A percentile compares a stretch with the other conserved stretches of the same genome.
phyloP scores from a whole-genome alignment of 1,140 invertebrate genomes.

The Aphaenogaster ashmeadi region DNA sequence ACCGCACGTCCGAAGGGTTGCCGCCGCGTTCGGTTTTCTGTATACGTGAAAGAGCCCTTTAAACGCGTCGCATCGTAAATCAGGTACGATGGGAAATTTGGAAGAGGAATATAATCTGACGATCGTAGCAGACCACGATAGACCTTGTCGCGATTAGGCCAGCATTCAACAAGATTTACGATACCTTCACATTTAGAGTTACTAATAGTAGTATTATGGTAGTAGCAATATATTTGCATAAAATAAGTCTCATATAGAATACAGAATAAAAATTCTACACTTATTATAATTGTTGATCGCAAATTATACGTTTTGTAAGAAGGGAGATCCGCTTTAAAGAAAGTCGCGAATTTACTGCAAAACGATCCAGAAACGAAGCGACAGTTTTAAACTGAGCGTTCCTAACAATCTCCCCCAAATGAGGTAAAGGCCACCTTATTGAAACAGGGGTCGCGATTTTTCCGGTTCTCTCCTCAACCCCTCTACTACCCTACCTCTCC shows the following conservation, averaged over 20 bases:
- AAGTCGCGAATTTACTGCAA: slow-evolving; percentile 83
- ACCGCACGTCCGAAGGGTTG: slow-evolving; percentile 80
- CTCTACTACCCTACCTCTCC: slow-evolving; percentile 56
- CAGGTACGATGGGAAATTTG: slow-evolving; percentile 28
- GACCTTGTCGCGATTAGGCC: slow-evolving; percentile 14
- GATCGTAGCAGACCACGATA: slow-evolving; percentile 23
- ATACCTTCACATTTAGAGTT: not conserved
- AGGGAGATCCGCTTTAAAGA: slow-evolving; percentile 65
- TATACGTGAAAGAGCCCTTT: slow-evolving; percentile 64
- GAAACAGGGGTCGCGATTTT: slow-evolving; percentile 87
- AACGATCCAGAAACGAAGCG: slow-evolving; percentile 82
- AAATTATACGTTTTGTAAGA: slow-evolving; percentile 23
- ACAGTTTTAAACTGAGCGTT: slow-evolving; percentile 86
- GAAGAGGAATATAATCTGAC: slow-evolving; percentile 30
- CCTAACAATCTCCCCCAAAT: slow-evolving; percentile 86
- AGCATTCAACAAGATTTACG: slow-evolving; percentile 17
- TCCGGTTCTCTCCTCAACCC: slow-evolving; percentile 77
- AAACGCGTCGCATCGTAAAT: slow-evolving; percentile 59
- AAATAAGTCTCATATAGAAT: not conserved
- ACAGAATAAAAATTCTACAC: not conserved
- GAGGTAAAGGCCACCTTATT: slow-evolving; percentile 88
- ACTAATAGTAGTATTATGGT: not conserved
- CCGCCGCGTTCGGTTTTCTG: slow-evolving; percentile 67
- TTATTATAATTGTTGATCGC: not conserved
- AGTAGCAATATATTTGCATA: not conserved